Base-by-base conservation (phyloP, 2,888 invertebrate species). In the Polylopha cassiicola region DNA sequence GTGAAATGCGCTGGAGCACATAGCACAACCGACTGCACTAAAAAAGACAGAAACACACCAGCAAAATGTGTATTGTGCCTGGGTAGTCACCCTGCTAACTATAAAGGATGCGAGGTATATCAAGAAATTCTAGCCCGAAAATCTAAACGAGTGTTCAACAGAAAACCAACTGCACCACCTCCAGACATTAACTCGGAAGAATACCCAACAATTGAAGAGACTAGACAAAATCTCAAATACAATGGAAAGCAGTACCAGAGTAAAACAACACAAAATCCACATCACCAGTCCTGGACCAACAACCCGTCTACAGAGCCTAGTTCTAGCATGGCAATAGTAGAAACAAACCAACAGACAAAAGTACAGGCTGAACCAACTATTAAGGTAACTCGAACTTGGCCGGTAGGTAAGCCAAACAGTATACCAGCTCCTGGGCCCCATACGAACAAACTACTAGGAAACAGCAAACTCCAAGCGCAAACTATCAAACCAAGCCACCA, bases 1-100 rank as follows among this genome's bases (percentile, higher is more conserved):
- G 36, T 43, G 1, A 43, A 43, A 10, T 43, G 43, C 14, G 37
- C 22, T 7, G 14, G 14, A n/a, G 4, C 16, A 2, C 37, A 37
- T 13, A 37, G 29, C 16, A 16, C 29, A 2, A 20, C 29, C 9
- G 21, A 15, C 3, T 37, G 37, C 11, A 21, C 32, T 2, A 21
- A 13, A 11, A 11, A 6, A 16, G 29, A 37, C 4, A 20, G 29
- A 8, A 9, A 10, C 1, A 8, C 29, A 1, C 29, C 28, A 9
- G 28, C 28, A 0, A 8, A n/a, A n/a, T 37, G 29, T 17, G 15
- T 22, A 4, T 17, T 37, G 6, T 37, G 37, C 10, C 6, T 5
- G 2, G 17, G 23, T 3, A 13, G 6, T 4, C 37, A 37, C 10
- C 37, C 37, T 7, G 36, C 27, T 3, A 36, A 18, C 17, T 23